Evolutionary conservation across 2,797 vertebrate species (phyloP), one percentile per base, ranked within the genome.

Genomic region (Chaetophractus vellerosus): DNA sequence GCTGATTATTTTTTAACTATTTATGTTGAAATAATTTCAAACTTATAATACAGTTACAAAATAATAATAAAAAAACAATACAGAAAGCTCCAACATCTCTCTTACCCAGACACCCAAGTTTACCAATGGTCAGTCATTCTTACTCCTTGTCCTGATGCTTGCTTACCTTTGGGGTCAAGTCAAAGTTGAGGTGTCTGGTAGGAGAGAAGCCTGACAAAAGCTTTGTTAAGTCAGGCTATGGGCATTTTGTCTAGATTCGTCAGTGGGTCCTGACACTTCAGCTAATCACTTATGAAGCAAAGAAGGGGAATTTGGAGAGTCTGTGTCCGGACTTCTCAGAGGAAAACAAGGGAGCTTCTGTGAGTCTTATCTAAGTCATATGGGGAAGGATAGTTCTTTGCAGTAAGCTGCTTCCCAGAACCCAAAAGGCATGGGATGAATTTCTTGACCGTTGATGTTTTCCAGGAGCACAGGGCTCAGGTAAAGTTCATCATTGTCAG

Each of bases 111-210:
- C 18, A 55, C 18, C 16, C 16, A 16, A 55, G 5, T 55, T 55
- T 55, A 18, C 52, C 18, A 55, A 21, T 55, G 52, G 52, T 19
- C 52, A 55, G 52, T 5, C 52, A 55, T 16, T 55, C 52, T 64
- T 64, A 12, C 16, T n/a, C 12, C 61, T 16, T n/a, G 26, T 24
- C 28, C 28, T 6, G 15, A n/a, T 68, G 8, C 4, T 78, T 79
- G 18, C 12, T 79, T 72, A 36, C n/a, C 26, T 24, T 33, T 68
- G 31, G 4, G 4, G 33, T 3, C 19, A 72, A 76, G 57, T 72
- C 24, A 81, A 1, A 52, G 12, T 33, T 91, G 10, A 86, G 24
- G 15, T 3, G 7, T 1, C 5, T 57, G 0, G 0, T 0, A 21
- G 33, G 57, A 57, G 9, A 66, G 33, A 52, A 83, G 15, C 21